Evolutionary conservation across 2,888 invertebrate genomes (phyloP).

Genomic region (Melikaiella ostensackeni): DNA sequence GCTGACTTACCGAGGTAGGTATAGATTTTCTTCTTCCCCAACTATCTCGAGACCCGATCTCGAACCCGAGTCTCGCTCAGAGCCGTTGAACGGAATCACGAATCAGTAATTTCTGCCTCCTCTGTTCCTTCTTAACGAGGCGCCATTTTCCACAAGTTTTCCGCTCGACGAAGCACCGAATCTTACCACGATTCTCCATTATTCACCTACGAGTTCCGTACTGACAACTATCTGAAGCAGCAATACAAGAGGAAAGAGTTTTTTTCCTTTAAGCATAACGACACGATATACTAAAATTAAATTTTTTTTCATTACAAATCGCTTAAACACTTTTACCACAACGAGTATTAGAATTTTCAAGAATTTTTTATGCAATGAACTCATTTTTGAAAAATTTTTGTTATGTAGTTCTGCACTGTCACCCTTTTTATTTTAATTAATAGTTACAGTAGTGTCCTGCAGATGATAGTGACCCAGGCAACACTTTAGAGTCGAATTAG

Average conservation of each 20-base stretch:
- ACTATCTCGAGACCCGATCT: conserved; percentile 10
- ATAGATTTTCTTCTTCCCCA: neutral
- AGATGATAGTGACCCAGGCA: too few relatives aligned
- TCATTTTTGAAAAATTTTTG: too few relatives aligned
- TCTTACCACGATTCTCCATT: conserved; percentile 9
- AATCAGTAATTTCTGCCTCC: conserved; percentile 13
- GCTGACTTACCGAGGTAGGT: conserved; percentile 2
- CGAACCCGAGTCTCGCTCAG: neutral
- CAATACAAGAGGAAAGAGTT: neutral
- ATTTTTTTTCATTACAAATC: too few relatives aligned
- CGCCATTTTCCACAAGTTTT: conserved; percentile 23
- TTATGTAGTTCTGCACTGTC: too few relatives aligned
- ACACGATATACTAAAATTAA: too few relatives aligned
- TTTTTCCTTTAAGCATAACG: neutral
- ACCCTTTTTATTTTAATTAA: too few relatives aligned
- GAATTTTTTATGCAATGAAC: too few relatives aligned
- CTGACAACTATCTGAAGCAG: neutral
- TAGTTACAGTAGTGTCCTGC: too few relatives aligned
- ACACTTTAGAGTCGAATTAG: too few relatives aligned
- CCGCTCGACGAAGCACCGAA: conserved; percentile 30
- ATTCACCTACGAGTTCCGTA: neutral
- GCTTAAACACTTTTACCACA: too few relatives aligned
- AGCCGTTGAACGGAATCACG: conserved; percentile 17
- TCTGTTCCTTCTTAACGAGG: conserved; percentile 15
- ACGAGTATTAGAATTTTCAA: too few relatives aligned